Evolutionary conservation across 2,113 vertebrate species (phyloP).

Genomic region (Brachyhypopomus occidentalis): DNA sequence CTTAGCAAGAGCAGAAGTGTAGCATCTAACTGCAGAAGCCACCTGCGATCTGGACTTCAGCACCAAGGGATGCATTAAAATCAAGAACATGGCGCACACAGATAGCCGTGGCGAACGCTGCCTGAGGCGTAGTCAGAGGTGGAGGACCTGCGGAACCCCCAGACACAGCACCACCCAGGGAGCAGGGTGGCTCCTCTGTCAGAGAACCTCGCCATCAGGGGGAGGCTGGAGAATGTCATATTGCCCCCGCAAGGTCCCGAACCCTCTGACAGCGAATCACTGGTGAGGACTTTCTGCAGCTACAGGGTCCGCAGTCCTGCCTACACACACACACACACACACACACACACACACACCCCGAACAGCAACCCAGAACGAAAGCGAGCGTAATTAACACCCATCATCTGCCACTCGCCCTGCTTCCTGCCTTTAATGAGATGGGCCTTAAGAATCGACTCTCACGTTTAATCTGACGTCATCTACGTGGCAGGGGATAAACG

Average conservation of each 20-base stretch:
- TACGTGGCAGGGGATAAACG: background rate
- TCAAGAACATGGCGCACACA: constrained; percentile 1
- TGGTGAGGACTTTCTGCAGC: background rate
- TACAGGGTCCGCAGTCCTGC: background rate
- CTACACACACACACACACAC: background rate
- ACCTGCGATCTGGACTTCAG: background rate
- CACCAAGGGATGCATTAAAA: background rate
- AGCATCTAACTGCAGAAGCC: background rate
- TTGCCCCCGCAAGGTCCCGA: background rate
- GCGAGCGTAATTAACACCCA: too few species aligned
- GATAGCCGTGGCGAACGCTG: background rate
- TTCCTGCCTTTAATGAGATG: too few species aligned
- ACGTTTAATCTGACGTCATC: background rate
- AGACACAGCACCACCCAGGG: background rate
- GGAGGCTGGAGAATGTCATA: background rate
- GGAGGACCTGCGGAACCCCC: background rate
- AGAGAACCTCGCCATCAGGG: background rate
- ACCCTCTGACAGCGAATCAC: background rate
- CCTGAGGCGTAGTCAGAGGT: background rate
- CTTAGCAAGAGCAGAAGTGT: background rate
- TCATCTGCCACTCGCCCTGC: too few species aligned
- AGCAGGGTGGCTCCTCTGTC: background rate
- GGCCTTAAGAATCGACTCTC: too few species aligned
- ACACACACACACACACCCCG: too few species aligned
- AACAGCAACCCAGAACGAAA: too few species aligned